These are phyloP conservation scores for Lamproptera curius DNA, from an alignment of 2,888 invertebrate species.

Conservation along the genomic window DNA sequence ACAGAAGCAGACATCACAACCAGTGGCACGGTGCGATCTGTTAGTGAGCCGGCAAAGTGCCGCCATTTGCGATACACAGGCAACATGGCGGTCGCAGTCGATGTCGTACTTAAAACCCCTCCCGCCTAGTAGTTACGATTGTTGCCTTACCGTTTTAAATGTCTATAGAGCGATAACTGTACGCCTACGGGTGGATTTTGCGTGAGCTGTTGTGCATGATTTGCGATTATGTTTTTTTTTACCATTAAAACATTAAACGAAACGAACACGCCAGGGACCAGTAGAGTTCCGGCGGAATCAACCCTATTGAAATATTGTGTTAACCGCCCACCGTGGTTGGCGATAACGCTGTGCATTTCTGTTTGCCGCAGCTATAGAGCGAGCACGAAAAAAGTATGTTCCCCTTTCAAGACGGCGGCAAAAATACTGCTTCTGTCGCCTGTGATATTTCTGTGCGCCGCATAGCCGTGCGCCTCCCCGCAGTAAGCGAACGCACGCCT, in stretches of 20 bases:
- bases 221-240: slow-evolving; percentile 43
- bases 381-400: slow-evolving; percentile 82
- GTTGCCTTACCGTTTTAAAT: slow-evolving; percentile 40
- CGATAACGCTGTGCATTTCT: slow-evolving; percentile 63
- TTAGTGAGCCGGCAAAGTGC: slow-evolving; percentile 48
- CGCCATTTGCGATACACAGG: slow-evolving; percentile 22
- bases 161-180: slow-evolving; percentile 32
- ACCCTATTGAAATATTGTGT: slow-evolving; percentile 74
- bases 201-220: slow-evolving; percentile 67
- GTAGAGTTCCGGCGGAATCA: slow-evolving; percentile 63
- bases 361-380: slow-evolving; percentile 77
- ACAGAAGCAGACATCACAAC: slow-evolving; percentile 71
- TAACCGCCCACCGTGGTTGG: slow-evolving; percentile 19
- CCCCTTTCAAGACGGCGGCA: slow-evolving; percentile 86
- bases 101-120: slow-evolving; percentile 44
- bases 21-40: slow-evolving; percentile 64
- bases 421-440: slow-evolving; percentile 86
- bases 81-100: slow-evolving; percentile 63
- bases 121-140: slow-evolving; percentile 41
- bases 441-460: slow-evolving; percentile 87
- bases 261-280: slow-evolving; percentile 29
- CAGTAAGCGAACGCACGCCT: slow-evolving; percentile 72
- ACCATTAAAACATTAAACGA: not conserved
- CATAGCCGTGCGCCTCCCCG: slow-evolving; percentile 58
- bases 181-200: slow-evolving; percentile 51